Percentiles rank a stretch among this genome's conserved stretches.
Evolutionary conservation across 2,113 vertebrate genomes (phyloP).

Genomic region (Onychostoma macrolepis): DNA sequence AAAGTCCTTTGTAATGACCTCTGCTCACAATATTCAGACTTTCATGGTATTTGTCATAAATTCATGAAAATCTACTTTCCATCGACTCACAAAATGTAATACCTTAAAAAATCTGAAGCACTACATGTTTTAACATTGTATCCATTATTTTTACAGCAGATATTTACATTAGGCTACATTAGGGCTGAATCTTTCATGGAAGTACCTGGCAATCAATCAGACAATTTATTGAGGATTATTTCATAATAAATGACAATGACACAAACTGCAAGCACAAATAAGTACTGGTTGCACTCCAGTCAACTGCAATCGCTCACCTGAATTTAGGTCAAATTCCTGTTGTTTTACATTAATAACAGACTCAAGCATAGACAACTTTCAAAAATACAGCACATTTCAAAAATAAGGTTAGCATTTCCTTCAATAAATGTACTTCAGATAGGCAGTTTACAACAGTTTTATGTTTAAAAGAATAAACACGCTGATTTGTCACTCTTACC

Average conservation of each 20-base stretch:
- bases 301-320: not conserved
- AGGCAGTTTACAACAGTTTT: not conserved
- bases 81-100: not conserved
- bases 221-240: not conserved
- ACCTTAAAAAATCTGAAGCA: not conserved
- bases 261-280: not conserved
- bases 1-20: not conserved
- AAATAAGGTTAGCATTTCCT: not conserved
- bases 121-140: not conserved
- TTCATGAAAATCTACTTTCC: not conserved
- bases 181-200: not conserved
- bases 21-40: not conserved
- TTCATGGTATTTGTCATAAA: not conserved
- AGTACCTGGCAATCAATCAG: not conserved
- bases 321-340: not conserved
- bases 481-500: constrained; percentile 11
- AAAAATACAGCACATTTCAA: not conserved
- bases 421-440: not conserved
- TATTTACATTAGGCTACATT: not conserved
- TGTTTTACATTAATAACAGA: not conserved
- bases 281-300: not conserved
- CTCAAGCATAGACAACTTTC: not conserved
- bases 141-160: not conserved
- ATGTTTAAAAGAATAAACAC: not conserved
- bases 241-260: not conserved